Base-by-base conservation (phyloP, 2,888 invertebrate genomes). In the Dugesia japonica region DNA sequence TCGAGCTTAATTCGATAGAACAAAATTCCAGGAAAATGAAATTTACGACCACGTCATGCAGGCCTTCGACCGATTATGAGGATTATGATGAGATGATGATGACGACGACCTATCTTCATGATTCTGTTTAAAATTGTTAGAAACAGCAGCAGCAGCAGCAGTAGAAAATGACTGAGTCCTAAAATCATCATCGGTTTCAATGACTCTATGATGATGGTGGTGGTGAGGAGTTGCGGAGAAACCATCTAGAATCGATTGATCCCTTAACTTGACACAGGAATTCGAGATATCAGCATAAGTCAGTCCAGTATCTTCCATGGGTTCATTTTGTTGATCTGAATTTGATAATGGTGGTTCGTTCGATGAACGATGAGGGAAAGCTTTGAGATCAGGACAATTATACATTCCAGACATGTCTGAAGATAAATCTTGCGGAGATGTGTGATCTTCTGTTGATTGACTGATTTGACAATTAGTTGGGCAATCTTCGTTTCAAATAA, bases 331-430 rank as follows among this genome's bases (percentile, higher is more conserved):
- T 9, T 56, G 56, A 23, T 56, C 56, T 4, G 56, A 56, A 56
- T 56, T 56, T n/a, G 56, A 56, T n/a, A 56, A n/a, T n/a, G n/a
- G n/a, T 56, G 56, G 56, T n/a, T 56, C 56, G n/a, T 56, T 4
- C 7, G 56, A 56, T n/a, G 56, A 56, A 9, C 56, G n/a, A n/a
- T 13, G 56, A 56, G 56, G 56, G n/a, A 56, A 56, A n/a, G 56
- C 56, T 56, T 56, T 56, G 56, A 56, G 56, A 56, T 56, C 56
- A 23, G 56, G 56, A n/a, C 56, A 56, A n/a, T 56, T 56, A n/a
- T 56, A 56, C 56, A 56, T 56, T 20, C 56, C 56, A 23, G 56
- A 56, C 56, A 56, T 56, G 56, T 56, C 56, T 56, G 56, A 56
- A 20, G 56, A 56, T 1, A 56, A n/a, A 23, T 56, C 56, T 56